phyloP scores from a whole-genome alignment of 2,888 invertebrate species.

The Rhamphomyia laevipes region DNA sequence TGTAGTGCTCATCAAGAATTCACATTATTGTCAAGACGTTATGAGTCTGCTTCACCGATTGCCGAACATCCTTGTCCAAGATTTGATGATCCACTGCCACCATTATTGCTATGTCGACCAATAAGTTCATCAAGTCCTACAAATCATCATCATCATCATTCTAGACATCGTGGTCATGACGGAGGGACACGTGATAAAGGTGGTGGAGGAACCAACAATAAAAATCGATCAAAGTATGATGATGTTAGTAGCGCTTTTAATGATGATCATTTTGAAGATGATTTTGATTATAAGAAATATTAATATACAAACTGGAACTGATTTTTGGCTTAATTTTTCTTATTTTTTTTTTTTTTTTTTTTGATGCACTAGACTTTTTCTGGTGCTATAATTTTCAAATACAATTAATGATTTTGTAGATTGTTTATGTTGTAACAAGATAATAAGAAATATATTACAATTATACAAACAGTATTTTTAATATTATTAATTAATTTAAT shows the following conservation, averaged over 20 bases:
- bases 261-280: slow-evolving; percentile 26
- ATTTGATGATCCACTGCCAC: slow-evolving; percentile 31
- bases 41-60: slow-evolving; percentile 41
- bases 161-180: slow-evolving; percentile 24
- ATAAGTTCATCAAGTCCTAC: slow-evolving; percentile 22
- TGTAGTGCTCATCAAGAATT: slow-evolving; percentile 82
- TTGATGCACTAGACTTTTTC: too few species aligned
- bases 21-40: slow-evolving; percentile 66
- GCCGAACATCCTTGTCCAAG: slow-evolving; percentile 35
- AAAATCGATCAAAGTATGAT: slow-evolving; percentile 13
- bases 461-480: too few species aligned
- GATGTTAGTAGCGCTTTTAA: slow-evolving; percentile 10
- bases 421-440: slow-evolving; percentile 14
- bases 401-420: slow-evolving; percentile 14
- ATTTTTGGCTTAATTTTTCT: too few species aligned
- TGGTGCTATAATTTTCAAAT: too few species aligned
- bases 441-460: background rate
- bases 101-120: slow-evolving; percentile 30
- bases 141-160: slow-evolving; percentile 10
- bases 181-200: slow-evolving; percentile 14
- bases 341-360: too few species aligned
- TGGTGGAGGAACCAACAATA: slow-evolving; percentile 21
- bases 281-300: slow-evolving; percentile 29
- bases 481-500: too few species aligned
- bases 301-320: too few species aligned